Evolutionary conservation across 1,140 invertebrate species (phyloP), one percentile per base, ranked within the genome.

Genomic region (Habropoda laboriosa): DNA sequence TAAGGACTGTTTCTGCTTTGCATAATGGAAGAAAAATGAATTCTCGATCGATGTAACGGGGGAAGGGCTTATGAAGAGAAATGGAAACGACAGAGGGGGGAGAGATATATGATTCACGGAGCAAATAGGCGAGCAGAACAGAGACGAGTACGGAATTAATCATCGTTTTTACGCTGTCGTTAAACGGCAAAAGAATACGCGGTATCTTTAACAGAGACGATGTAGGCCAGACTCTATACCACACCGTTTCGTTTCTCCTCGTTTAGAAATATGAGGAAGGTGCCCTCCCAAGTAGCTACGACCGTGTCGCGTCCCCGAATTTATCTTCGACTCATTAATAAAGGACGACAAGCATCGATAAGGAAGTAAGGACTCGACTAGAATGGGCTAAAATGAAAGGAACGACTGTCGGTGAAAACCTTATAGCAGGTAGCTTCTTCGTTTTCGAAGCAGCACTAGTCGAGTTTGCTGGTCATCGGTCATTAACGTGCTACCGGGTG

Each of bases 291-390:
- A 74, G 78, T 70, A 82, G 85, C 76, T 42, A 61, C 27, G 70
- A 66, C 72, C 60, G 74, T 86, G 80, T 88, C 82, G 84, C 76
- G 82, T 89, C 79, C 78, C 71, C 53, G 80, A 82, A 86, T 88
- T 88, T 82, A 87, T 87, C 85, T 81, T 72, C 49, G 61, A 57
- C 73, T 89, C 88, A 88, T 89, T 89, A 89, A 89, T 89, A 88
- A 86, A 72, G 73, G 79, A 79, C 68, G 88, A 87, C 87, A 81
- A 79, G 67, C 81, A 82, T 85, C 87, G 85, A 88, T 88, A 88
- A 83, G 76, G 79, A 87, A 86, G 61, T 79, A 74, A 83, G 58
- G 66, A 42, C 47, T 57, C 51, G 61, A 18, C 64, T 60, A 76
- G 58, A 55, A 76, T 64, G 66, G 79, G 67, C 57, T 27, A 61